phyloP scores from a whole-genome alignment of 2,888 invertebrate genomes.

The Ophion costatus region DNA sequence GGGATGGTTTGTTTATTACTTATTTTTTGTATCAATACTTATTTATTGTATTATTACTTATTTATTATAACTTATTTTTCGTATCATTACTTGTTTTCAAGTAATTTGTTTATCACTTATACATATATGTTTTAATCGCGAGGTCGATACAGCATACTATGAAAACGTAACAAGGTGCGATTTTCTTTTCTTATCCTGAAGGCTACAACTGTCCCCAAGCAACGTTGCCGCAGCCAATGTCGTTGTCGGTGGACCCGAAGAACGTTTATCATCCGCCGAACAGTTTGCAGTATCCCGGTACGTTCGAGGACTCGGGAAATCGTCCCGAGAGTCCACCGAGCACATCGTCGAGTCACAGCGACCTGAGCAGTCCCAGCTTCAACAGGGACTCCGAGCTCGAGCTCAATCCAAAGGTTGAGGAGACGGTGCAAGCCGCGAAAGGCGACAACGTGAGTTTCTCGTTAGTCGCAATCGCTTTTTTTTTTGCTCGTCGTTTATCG shows the following conservation, averaged over 20 bases:
- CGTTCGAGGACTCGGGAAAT: slow-evolving; percentile 82
- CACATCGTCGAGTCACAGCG: slow-evolving; percentile 89
- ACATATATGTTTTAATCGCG: not conserved
- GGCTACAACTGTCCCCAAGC: slow-evolving; percentile 84
- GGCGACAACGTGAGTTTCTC: slow-evolving; percentile 55
- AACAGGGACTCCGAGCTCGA: slow-evolving; percentile 89
- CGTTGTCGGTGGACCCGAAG: slow-evolving; percentile 87
- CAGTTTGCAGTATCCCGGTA: slow-evolving; percentile 92
- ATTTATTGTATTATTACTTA: no score
- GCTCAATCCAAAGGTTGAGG: slow-evolving; percentile 84
- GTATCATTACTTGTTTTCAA: no score
- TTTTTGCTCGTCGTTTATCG: no score
- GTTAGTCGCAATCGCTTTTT: not conserved
- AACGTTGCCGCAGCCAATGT: slow-evolving; percentile 85
- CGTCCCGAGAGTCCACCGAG: slow-evolving; percentile 90
- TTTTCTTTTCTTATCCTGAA: slow-evolving; percentile 49
- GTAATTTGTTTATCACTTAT: slow-evolving; percentile 1
- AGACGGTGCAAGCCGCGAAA: slow-evolving; percentile 71
- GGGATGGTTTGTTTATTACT: no score
- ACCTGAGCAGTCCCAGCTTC: slow-evolving; percentile 89
- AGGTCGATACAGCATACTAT: not conserved
- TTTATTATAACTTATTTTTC: no score
- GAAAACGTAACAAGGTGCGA: no score
- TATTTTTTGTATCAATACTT: no score
- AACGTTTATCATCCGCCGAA: slow-evolving; percentile 96